Conservation (phyloP, 2,888 invertebrate species). For the Bombylius discolor region DNA sequence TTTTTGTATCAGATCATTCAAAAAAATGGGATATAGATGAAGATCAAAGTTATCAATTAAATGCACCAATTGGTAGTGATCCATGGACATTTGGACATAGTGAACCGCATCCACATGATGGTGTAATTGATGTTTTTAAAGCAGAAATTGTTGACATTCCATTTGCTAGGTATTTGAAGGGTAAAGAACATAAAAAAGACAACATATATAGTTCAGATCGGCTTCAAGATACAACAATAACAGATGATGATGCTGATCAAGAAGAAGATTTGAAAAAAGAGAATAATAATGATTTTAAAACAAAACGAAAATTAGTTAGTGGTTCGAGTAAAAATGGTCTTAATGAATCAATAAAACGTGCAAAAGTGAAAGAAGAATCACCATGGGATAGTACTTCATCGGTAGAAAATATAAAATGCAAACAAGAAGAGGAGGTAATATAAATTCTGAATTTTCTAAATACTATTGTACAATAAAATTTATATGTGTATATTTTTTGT, state of each 20-base stretch:
- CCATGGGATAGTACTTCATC: not conserved
- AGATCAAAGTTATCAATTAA: conserved; percentile 41
- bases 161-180: conserved; percentile 55
- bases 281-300: conserved; percentile 1
- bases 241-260: conserved; percentile 25
- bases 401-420: conserved; percentile 22
- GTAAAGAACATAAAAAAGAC: conserved; percentile 30
- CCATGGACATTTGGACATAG: conserved; percentile 58
- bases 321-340: conserved; percentile 8
- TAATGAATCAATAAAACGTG: conserved; percentile 9
- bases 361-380: conserved; percentile 13
- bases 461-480: no score
- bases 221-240: conserved; percentile 26
- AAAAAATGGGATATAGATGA: conserved; percentile 63
- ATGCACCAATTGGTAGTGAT: conserved; percentile 48
- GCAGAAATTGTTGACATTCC: conserved; percentile 68
- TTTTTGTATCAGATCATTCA: conserved; percentile 66
- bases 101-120: conserved; percentile 41
- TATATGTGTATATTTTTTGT: no score
- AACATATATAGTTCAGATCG: conserved; percentile 17
- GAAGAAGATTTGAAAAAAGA: conserved; percentile 12
- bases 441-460: not conserved
- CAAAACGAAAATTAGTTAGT: conserved; percentile 6
- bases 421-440: not conserved
- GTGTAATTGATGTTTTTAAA: conserved; percentile 77